A percentile compares a stretch with the other conserved stretches of the same genome.
phyloP scores from a whole-genome alignment of 2,888 invertebrate species.

The Pediacus dermestoides region DNA sequence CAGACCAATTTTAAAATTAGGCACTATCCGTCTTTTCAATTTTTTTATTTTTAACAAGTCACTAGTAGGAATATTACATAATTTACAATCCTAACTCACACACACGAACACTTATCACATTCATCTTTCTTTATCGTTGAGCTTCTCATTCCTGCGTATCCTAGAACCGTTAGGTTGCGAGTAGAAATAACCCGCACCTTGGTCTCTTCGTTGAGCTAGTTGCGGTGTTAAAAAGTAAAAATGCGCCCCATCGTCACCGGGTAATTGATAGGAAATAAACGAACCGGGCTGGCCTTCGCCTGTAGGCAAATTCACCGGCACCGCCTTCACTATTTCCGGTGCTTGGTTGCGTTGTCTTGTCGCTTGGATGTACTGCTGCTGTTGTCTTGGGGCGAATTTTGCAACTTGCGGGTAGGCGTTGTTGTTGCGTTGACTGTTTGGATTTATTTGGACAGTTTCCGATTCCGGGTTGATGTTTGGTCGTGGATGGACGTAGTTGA shows the following conservation, averaged over 20 bases:
- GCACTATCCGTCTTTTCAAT: slow-evolving; percentile 27
- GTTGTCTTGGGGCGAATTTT: slow-evolving; percentile 27
- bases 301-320: slow-evolving; percentile 42
- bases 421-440: not conserved
- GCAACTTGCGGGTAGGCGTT: slow-evolving; percentile 30
- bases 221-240: slow-evolving; percentile 77
- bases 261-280: slow-evolving; percentile 68
- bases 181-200: slow-evolving; percentile 41
- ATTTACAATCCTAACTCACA: too few species aligned
- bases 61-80: slow-evolving; percentile 8
- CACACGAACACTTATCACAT: too few species aligned
- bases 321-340: slow-evolving; percentile 42
- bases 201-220: slow-evolving; percentile 49
- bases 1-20: slow-evolving; percentile 33
- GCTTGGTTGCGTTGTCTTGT: slow-evolving; percentile 11
- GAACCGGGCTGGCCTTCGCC: slow-evolving; percentile 43
- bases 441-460: slow-evolving; percentile 52
- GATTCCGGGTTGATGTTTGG: slow-evolving; percentile 65
- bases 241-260: slow-evolving; percentile 73
- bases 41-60: too few species aligned
- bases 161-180: slow-evolving; percentile 33
- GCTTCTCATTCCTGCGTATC: slow-evolving; percentile 27
- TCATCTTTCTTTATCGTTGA: slow-evolving; percentile 28
- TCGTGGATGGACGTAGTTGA: slow-evolving; percentile 67
- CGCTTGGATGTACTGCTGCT: slow-evolving; percentile 1